These are phyloP conservation scores for Mylabris phalerata DNA, from an alignment of 1,140 invertebrate species.

Conservation along the genomic window DNA sequence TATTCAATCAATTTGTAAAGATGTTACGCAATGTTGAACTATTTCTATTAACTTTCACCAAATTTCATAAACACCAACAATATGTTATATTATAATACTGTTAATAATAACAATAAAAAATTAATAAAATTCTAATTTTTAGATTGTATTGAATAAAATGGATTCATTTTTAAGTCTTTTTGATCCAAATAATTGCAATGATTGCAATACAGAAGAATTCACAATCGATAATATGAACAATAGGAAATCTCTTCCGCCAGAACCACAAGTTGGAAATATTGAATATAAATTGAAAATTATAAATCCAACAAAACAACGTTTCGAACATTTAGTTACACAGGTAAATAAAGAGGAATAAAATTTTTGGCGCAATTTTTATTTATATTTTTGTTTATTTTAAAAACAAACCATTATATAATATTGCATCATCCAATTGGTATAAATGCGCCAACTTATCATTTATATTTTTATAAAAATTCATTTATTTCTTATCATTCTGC, in stretches of 20 bases:
- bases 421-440: too few relatives aligned
- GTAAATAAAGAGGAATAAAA: constrained; percentile 37
- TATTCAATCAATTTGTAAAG: background rate
- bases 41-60: constrained; percentile 18
- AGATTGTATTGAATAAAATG: constrained; percentile 43
- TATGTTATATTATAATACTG: constrained; percentile 3
- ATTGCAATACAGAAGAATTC: constrained; percentile 34
- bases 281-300: constrained; percentile 90
- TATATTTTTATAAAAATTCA: too few relatives aligned
- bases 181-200: constrained; percentile 48
- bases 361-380: too few relatives aligned
- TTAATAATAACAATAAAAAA: background rate
- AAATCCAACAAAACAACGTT: constrained; percentile 73
- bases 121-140: background rate
- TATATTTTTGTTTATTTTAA: too few relatives aligned
- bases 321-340: constrained; percentile 86
- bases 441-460: too few relatives aligned
- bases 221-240: constrained; percentile 36
- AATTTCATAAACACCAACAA: constrained; percentile 19
- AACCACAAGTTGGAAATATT: constrained; percentile 84
- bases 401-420: too few relatives aligned
- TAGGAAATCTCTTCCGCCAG: constrained; percentile 63
- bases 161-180: constrained; percentile 74
- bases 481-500: background rate
- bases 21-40: constrained; percentile 3